Evolutionary conservation across 2,888 invertebrate genomes (phyloP), one percentile per base, ranked within the genome.

Genomic region (Coremacera marginata): DNA sequence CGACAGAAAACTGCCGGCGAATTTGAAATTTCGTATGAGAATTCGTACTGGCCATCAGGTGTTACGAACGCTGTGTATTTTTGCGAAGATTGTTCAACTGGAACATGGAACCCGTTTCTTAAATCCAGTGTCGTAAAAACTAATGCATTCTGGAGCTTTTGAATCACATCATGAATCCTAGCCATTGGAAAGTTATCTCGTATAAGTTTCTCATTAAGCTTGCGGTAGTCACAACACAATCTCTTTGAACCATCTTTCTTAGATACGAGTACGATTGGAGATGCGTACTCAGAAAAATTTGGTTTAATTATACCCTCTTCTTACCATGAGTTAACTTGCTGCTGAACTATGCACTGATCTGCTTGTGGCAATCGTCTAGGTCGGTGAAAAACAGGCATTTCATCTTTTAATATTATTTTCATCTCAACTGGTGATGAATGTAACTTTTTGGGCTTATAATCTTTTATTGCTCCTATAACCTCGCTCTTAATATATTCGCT

Each of bases 21-120:
- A 51, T 81, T 82, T 9, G 75, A 81, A 5, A 81, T 79, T 0
- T 82, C 81, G 37, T 83, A 83, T 31, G 83, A 22, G 57, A 80
- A 82, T 62, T 82, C 83, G 49, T 77, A 84, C 49, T 84, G 82
- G 11, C 82, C 81, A 71, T 80, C 70, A 44, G 80, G 81, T 9
- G 83, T 83, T 3, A 84, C 82, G 70, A 83, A 84, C 4, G 82
- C 76, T n/a, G 82, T 84, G 57, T 79, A 84, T 60, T 82, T 81
- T 25, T 76, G 77, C 0, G 83, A 84, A 8, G 78, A 74, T 25
- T 71, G 57, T 5, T 81, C 81, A 7, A 83, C 75, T 1, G 77
- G 80, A 8, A 84, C 79, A 52, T 83, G 84, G 60, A 82, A 84
- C 0, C 82, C 83, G 70, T 83, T 82, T 27, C 55, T 68, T 22